Base-by-base conservation (phyloP, 2,113 vertebrate species). In the Tylochromis polylepis region DNA sequence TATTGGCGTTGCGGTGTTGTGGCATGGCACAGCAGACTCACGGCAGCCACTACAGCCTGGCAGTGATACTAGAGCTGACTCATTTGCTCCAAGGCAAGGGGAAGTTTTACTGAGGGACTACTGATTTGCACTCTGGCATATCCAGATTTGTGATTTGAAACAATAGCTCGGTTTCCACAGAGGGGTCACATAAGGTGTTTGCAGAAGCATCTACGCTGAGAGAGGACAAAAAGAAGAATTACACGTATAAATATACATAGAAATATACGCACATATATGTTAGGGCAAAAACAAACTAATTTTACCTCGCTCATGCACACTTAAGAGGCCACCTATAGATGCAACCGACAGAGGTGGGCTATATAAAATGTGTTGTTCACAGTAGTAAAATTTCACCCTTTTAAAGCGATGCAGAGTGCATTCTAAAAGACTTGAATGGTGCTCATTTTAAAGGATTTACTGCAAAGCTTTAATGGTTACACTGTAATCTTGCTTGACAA, bases 1-100 rank as follows among this genome's bases (percentile, higher is more conserved):
- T 94, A 91, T 91, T 95, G 94, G 95, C 91, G 88, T 91, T 94
- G 94, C 91, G 93, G 92, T 89, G 88, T 93, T 94, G 94, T 94
- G 94, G 94, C 89, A 92, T 95, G 93, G 92, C 95, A 89, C 83
- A 82, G 88, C 38, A 75, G 92, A 88, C 87, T 88, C 94, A 89
- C 31, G 15, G 91, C 91, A 91, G 94, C 93, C 94, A 93, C 94
- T 87, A 86, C 90, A 85, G 89, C 88, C 95, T 95, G 94, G 94
- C 95, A 93, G 49, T 18, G 85, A 85, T 41, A 85, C 82, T 80
- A 31, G 88, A 81, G 93, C 90, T 95, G 95, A 95, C 93, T 95
- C 94, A 95, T 94, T 90, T 83, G 92, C 93, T 94, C 93, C 94
- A 51, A 88, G 77, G 88, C 72, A 31, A 88, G 67, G 89, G 89